phyloP scores from a whole-genome alignment of 2,797 vertebrate species.

The Perodicticus potto region DNA sequence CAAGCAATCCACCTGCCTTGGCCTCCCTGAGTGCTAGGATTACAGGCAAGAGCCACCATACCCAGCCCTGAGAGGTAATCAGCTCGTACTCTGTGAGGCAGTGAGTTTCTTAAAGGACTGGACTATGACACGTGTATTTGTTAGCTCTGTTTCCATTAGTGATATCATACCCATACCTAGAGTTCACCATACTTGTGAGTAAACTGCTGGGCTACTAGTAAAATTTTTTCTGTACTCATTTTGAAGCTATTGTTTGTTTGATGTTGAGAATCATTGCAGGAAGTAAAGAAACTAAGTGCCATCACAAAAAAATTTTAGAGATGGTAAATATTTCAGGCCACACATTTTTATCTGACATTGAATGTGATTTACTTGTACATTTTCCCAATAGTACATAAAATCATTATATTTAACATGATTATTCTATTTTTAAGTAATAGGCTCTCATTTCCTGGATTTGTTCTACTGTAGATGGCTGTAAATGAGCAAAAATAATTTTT shows the following conservation, averaged over 20 bases:
- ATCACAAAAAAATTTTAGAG: background rate
- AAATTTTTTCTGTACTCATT: background rate
- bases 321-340: background rate
- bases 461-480: background rate
- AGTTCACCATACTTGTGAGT: background rate
- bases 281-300: background rate
- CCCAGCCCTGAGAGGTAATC: background rate
- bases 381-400: conserved; percentile 2
- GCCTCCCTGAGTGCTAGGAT: too few relatives aligned
- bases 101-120: background rate
- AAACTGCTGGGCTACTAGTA: background rate
- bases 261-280: background rate
- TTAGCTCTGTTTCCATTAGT: background rate
- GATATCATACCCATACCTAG: background rate
- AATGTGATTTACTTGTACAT: background rate
- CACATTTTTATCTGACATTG: background rate
- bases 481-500: background rate
- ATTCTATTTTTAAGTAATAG: background rate
- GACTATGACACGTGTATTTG: background rate
- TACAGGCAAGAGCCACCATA: too few relatives aligned
- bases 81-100: background rate
- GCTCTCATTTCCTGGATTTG: background rate
- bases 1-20: too few relatives aligned
- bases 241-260: background rate
- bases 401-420: conserved; percentile 16